phyloP scores from a whole-genome alignment of 92 coral and sea anemone genomes.

The Parazoanthus darwini region DNA sequence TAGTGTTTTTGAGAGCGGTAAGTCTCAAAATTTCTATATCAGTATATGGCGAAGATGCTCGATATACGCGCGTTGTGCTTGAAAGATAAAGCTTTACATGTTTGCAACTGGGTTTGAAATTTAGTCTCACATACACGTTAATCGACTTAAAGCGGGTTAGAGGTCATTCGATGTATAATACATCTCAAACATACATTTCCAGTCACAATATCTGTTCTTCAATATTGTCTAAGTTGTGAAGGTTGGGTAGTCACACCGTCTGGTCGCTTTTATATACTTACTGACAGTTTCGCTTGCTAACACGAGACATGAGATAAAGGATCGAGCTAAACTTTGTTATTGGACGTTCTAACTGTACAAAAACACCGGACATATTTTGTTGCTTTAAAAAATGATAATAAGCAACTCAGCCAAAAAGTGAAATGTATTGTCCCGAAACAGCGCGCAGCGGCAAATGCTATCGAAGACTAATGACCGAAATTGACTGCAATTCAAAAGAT shows the following conservation, averaged over 20 bases:
- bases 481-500: no score
- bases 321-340: no score
- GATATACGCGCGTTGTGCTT: slow-evolving; percentile 6
- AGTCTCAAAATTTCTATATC: background rate
- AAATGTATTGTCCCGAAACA: no score
- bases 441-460: no score
- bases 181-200: slow-evolving; percentile 16
- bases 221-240: background rate
- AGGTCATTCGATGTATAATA: slow-evolving; percentile 27
- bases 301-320: background rate
- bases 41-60: background rate
- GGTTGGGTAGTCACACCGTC: background rate
- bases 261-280: background rate
- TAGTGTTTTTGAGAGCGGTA: no score
- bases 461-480: no score
- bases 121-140: slow-evolving; percentile 9
- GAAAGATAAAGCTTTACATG: background rate
- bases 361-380: background rate
- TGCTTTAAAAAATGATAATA: no score
- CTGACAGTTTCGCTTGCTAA: background rate
- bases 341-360: background rate
- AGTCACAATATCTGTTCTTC: background rate
- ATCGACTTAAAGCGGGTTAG: slow-evolving; percentile 28
- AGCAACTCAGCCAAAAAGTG: no score
- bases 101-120: slow-evolving; percentile 18